Percentiles rank a stretch among this genome's conserved stretches.
phyloP scores from a whole-genome alignment of 2,113 vertebrate species.

The Pithys albifrons region DNA sequence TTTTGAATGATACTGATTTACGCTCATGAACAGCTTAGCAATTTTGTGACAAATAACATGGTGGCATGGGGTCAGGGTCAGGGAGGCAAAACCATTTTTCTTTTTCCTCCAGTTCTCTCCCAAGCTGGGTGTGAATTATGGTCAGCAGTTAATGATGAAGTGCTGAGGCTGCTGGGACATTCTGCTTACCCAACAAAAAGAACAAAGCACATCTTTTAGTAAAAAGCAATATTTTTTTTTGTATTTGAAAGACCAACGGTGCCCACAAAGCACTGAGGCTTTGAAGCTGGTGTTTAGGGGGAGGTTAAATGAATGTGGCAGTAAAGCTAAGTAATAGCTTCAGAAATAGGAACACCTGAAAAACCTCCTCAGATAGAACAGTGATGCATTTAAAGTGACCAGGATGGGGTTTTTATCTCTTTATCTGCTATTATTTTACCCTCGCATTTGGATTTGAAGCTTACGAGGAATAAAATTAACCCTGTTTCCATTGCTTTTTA shows the following conservation, averaged over 20 bases:
- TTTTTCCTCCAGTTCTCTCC: conserved; percentile 4
- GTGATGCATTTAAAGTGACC: background rate
- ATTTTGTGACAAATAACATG: conserved; percentile 3
- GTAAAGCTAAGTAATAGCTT: conserved; percentile 11
- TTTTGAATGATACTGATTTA: conserved; percentile 18
- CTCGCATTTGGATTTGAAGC: background rate
- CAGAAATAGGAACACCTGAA: background rate
- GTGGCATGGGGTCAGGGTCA: background rate
- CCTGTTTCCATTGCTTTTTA: background rate
- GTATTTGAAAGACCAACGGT: background rate
- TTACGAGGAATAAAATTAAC: background rate
- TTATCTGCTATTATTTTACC: background rate
- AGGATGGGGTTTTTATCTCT: background rate
- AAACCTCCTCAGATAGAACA: background rate
- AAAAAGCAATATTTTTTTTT: conserved; percentile 15
- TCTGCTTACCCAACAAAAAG: conserved; percentile 38
- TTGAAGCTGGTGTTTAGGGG: background rate
- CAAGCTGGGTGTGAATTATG: background rate
- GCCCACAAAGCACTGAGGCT: background rate
- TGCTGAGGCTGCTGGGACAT: background rate
- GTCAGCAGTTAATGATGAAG: conserved; percentile 22
- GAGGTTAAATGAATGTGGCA: background rate
- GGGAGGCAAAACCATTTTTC: background rate
- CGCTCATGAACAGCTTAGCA: background rate
- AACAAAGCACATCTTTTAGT: conserved; percentile 15